These are phyloP conservation scores for Peromyscus californicus DNA, from an alignment of 2,113 vertebrate genomes.

Conservation along the genomic window DNA sequence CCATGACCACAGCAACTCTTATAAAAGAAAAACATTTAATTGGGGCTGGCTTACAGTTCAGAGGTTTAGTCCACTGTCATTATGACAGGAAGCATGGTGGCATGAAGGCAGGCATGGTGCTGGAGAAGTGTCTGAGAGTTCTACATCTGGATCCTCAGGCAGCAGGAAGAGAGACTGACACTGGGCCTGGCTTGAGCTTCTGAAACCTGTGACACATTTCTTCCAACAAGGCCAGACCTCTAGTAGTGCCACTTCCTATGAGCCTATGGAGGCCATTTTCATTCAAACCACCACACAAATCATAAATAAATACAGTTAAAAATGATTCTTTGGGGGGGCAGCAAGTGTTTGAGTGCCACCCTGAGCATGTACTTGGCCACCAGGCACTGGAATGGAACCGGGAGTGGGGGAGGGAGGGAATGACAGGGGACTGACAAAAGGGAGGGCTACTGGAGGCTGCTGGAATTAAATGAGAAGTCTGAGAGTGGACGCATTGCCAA, in stretches of 20 bases:
- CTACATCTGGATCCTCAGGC: neutral
- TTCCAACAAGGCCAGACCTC: neutral
- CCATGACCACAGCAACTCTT: neutral
- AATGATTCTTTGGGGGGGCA: neutral
- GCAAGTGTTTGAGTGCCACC: neutral
- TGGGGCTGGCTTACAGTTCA: neutral
- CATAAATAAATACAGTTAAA: neutral
- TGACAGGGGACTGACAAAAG: fast-evolving
- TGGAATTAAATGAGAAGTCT: no score
- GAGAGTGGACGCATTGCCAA: neutral
- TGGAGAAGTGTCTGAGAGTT: neutral
- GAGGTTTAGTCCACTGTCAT: neutral
- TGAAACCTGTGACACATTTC: neutral
- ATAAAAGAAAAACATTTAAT: neutral
- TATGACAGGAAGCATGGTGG: neutral
- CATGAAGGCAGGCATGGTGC: neutral
- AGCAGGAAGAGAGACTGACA: neutral
- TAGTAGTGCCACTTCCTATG: neutral
- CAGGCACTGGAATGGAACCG: neutral
- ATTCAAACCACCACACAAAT: neutral
- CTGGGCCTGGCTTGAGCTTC: neutral
- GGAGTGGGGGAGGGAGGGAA: neutral
- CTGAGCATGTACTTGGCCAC: neutral
- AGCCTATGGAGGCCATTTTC: neutral
- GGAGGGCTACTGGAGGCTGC: neutral